Base-by-base conservation (phyloP, 1,140 invertebrate species). In the Steinernema feltiae region DNA sequence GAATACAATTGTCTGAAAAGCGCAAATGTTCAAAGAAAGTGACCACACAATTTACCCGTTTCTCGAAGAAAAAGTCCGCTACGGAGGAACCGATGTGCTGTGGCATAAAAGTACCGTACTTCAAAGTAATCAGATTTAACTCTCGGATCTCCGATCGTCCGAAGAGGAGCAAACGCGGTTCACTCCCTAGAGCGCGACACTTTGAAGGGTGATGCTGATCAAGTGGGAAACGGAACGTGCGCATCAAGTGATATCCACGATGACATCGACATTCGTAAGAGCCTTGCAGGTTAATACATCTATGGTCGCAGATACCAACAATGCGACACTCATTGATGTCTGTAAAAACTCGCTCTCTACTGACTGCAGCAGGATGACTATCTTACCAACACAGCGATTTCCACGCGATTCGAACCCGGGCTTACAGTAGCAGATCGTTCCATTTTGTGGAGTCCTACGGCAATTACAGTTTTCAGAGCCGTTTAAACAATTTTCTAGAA, bases 241-340 rank as follows among this genome's bases (percentile, higher is more conserved):
- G 89, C 0, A 92, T 92, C 86, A 95, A 93, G 92, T 90, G 86
- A 18, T 98, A 99, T 3, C 94, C 94, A 0, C 89, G 73, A 71
- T 84, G 88, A 86, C 97, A 99, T 81, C 92, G 91, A 86, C 97
- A 99, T 87, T 97, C 95, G 88, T 92, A 97, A 1, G 90, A 90
- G 0, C 94, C 95, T 75, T 93, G 92, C 80, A 92, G 92, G 87
- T 98, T 98, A 3, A 71, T 24, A 69, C 84, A 84, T 30, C 75
- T 73, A 48, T 85, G 84, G 0, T 95, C 97, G 86, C 96, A 99
- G 0, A 90, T 90, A 0, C 94, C 95, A 0, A 92, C 91, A 17
- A 78, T 80, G 70, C 92, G 90, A 69, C 96, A 99, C 87, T 98
- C 96, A 87, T 98, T 90, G 48, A 98, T 90, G 87, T 98, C 95